Evolutionary conservation across 2,888 invertebrate genomes (phyloP), one percentile per base, ranked within the genome.

Genomic region (Drosophila paracracens): DNA sequence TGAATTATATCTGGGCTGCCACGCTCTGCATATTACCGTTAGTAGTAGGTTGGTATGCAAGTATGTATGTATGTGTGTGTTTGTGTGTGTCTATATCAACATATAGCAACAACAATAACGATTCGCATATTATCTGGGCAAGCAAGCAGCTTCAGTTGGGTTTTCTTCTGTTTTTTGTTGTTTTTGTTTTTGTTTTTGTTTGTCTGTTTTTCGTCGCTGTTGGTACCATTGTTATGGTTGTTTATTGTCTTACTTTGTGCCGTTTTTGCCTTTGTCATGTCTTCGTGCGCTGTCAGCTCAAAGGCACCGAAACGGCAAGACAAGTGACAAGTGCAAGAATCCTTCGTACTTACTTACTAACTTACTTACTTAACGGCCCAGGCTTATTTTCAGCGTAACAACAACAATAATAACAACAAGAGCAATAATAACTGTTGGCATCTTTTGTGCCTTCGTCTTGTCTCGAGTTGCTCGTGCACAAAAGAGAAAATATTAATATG

Each of bases 321-420:
- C 64, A 76, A 68, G 72, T 72, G 82, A 83, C 84, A 84, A 83
- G 82, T 83, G 84, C 75, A 69, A 76, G 79, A 81, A 67, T 75
- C 63, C 60, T 81, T 84, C 82, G 67, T 75, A 70, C 86, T 79
- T 74, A 72, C 67, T 70, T 70, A 73, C 72, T 73, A 58, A 72
- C 72, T 73, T 61, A 51, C 59, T 79, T 60, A 80, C 73, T 73
- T 59, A 63, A 59, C 53, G 76, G 60, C 35, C 64, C 67, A 33
- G 61, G 75, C 79, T 79, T 78, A 75, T 75, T 75, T 78, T 79
- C 36, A 70, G 63, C 74, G 5, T 46, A 77, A 59, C 62, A 69
- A 62, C 68, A 51, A 18, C n/a, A 50, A 68, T 25, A 77, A 68
- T 50, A 76, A 68, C n/a, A 38, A 57, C 16, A 21, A 40, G 50